A percentile compares a stretch with the other conserved stretches of the same genome.
These are phyloP conservation scores for Cosmia pyralina DNA, from an alignment of 2,888 invertebrate genomes.

Conservation along the genomic window DNA sequence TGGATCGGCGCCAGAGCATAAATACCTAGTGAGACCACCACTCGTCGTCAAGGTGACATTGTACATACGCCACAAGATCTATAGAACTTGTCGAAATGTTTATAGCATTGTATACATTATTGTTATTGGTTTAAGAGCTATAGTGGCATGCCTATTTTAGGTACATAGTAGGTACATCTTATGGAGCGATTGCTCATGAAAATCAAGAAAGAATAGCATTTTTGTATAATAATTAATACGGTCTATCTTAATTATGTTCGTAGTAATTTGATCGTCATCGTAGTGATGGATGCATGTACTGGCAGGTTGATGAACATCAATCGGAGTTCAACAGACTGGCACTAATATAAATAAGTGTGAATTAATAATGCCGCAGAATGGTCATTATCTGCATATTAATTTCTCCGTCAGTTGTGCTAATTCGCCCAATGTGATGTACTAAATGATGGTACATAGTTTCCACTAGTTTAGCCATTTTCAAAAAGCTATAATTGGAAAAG, in stretches of 20 bases:
- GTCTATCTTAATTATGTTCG: slow-evolving; percentile 26
- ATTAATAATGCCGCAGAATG: slow-evolving; percentile 1
- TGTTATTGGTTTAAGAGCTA: slow-evolving; percentile 32
- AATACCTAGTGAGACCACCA: slow-evolving; percentile 76
- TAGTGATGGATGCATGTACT: slow-evolving; percentile 13
- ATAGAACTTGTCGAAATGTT: slow-evolving; percentile 49
- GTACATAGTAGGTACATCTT: slow-evolving; percentile 11
- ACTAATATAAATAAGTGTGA: slow-evolving; percentile 1
- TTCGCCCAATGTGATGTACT: neutral
- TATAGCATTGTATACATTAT: slow-evolving; percentile 54
- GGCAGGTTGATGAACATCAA: slow-evolving; percentile 24
- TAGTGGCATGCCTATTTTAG: slow-evolving; percentile 28
- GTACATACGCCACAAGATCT: slow-evolving; percentile 67
- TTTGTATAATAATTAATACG: slow-evolving; percentile 39
- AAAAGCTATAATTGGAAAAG: neutral
- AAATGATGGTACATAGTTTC: neutral
- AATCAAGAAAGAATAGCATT: slow-evolving; percentile 41
- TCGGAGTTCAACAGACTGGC: slow-evolving; percentile 32
- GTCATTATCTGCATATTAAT: neutral
- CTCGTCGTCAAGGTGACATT: slow-evolving; percentile 82
- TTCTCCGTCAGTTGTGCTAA: neutral
- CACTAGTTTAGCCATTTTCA: neutral
- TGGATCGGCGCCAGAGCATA: slow-evolving; percentile 82
- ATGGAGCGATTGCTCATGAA: slow-evolving; percentile 31
- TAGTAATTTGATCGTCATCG: slow-evolving; percentile 53